Base-by-base conservation (phyloP, 2,888 invertebrate genomes). In the Ophion ventricosus region DNA sequence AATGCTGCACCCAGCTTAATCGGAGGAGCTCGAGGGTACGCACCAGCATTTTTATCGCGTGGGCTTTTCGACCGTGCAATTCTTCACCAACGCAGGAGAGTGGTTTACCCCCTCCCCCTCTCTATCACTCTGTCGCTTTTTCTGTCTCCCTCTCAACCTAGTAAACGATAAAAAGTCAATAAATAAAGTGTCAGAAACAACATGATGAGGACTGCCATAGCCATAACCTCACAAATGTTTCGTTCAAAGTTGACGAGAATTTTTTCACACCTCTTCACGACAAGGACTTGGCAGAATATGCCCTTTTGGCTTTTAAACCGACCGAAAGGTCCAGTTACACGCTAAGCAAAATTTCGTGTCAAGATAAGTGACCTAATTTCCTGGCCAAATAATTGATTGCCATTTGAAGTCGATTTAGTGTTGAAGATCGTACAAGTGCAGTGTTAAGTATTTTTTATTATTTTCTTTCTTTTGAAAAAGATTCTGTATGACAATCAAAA, bases 1-100 rank as follows among this genome's bases (percentile, higher is more conserved):
- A 63, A 26, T 74, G 64, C 70, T 83, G 83, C 79, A 83, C 83
- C 83, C 79, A 83, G 70, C 74, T 79, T 49, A 25, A 70, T 70
- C 74, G n/a, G n/a, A n/a, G 63, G 23, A 54, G 17, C 43, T 40
- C 20, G 20, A 69, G 23, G 26, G 35, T 43, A 20, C 25, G 43
- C 8, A 64, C 64, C 70, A 79, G 79, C 79, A 80, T 83, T 83
- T 49, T 17, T 35, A 66, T 57, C 66, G 67, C 79, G 79, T 79
- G 79, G 83, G 79, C 20, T 63, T 73, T 40, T 57, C 20, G 79
- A 59, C 63, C 75, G 83, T 83, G 75, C 75, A 79, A 70, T 75
- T 75, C 70, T 64, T 67, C 74, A 69, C 74, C 74, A 75, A 69
- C 74, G 74, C 81, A 59, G 20, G 63, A 75, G 67, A 56, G 56